Evolutionary conservation across 2,797 vertebrate species (phyloP).

Genomic region (Chaetodon trifasciatus): DNA sequence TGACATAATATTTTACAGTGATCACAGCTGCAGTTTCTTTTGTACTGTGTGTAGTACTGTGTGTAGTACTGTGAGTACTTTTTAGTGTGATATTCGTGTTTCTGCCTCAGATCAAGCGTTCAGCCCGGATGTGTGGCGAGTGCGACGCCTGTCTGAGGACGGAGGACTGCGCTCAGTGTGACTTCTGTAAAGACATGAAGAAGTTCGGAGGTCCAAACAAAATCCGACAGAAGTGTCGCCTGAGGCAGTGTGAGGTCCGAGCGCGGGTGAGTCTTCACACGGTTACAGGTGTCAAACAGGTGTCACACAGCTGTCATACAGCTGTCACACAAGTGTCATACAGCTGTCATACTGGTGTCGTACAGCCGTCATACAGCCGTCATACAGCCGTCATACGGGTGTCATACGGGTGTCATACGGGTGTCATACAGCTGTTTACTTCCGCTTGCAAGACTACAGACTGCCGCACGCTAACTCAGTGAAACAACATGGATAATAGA

Average conservation of each 20-base stretch:
- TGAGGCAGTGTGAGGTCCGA: conserved; percentile 94
- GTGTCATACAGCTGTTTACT: too few species aligned
- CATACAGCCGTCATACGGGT: too few species aligned
- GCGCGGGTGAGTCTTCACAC: conserved; percentile 86
- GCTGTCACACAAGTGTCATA: too few species aligned
- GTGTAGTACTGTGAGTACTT: background rate
- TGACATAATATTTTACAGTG: background rate
- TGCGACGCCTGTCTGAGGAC: conserved; percentile 93
- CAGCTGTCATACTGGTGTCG: too few species aligned
- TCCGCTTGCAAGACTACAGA: too few species aligned
- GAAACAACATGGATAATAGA: too few species aligned
- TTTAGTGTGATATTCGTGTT: background rate
- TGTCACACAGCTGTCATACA: too few species aligned
- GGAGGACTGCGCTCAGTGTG: conserved; percentile 93
- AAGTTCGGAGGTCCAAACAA: conserved; percentile 96
- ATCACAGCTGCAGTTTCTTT: too few species aligned
- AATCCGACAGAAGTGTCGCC: conserved; percentile 94
- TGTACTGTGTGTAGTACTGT: too few species aligned
- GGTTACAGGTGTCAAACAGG: background rate
- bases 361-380: too few species aligned
- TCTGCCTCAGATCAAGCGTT: conserved; percentile 89
- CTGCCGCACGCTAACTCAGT: too few species aligned
- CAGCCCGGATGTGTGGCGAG: conserved; percentile 94
- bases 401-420: too few species aligned
- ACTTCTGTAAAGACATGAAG: conserved; percentile 98